Percentiles rank a stretch among this genome's conserved stretches.
Evolutionary conservation across 2,888 invertebrate genomes (phyloP).

Genomic region (Sesamia inferens): DNA sequence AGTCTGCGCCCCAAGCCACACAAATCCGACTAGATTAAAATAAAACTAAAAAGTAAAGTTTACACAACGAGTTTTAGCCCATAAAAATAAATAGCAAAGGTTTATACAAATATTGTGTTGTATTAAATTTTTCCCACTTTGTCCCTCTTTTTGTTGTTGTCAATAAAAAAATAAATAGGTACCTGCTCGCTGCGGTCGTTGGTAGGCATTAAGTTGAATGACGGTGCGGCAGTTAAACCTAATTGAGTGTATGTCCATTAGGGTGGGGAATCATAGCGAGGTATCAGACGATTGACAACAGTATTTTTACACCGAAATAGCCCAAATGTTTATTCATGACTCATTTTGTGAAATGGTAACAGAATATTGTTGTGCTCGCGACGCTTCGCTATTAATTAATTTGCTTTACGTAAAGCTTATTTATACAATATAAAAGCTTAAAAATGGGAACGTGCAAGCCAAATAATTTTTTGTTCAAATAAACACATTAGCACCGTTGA

Average conservation of each 20-base stretch:
- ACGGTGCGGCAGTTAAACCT: conserved; percentile 85
- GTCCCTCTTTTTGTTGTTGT: conserved; percentile 68
- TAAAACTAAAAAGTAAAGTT: conserved; percentile 54
- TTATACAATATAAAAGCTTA: too few species aligned
- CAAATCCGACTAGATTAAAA: conserved; percentile 49
- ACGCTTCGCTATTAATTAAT: conserved; percentile 46
- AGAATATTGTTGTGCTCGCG: conserved; percentile 45
- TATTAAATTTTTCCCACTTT: conserved; percentile 46
- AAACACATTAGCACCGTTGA: too few species aligned
- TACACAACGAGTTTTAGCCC: conserved; percentile 42
- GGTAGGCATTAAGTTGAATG: conserved; percentile 88
- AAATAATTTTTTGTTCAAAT: too few species aligned
- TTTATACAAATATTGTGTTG: conserved; percentile 50
- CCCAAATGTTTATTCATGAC: conserved; percentile 56
- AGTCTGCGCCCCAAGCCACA: conserved; percentile 44
- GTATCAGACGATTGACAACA: conserved; percentile 66
- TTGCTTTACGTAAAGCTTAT: conserved; percentile 25
- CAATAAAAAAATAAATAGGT: conserved; percentile 86
- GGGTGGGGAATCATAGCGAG: conserved; percentile 67
- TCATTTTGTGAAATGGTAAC: conserved; percentile 45
- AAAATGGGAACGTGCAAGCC: too few species aligned
- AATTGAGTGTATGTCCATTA: conserved; percentile 88
- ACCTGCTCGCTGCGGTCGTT: conserved; percentile 80
- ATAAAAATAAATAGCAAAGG: conserved; percentile 53
- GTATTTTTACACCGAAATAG: conserved; percentile 60